phyloP scores from a whole-genome alignment of 2,113 vertebrate species.

The Dendrocopos noguchii region DNA sequence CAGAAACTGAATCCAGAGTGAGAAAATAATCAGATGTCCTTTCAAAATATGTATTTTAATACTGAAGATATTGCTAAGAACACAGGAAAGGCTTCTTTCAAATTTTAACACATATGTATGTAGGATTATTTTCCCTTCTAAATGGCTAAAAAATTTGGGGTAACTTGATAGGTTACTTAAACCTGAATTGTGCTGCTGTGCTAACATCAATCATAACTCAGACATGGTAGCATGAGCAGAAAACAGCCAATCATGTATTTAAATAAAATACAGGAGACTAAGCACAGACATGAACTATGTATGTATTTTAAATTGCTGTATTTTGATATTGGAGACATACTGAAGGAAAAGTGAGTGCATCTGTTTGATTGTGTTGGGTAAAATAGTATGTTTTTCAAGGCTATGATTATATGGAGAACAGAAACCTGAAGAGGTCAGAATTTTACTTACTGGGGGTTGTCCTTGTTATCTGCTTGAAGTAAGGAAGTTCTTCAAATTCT shows the following conservation, averaged over 20 bases:
- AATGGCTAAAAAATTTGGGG: background rate
- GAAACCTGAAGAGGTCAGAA: background rate
- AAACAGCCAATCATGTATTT: background rate
- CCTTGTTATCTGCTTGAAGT: constrained; percentile 82
- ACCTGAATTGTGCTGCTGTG: background rate
- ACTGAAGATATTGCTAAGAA: background rate
- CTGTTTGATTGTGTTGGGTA: background rate
- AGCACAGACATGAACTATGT: background rate
- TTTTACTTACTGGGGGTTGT: constrained; percentile 82
- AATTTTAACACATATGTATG: background rate
- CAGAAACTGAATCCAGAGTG: background rate
- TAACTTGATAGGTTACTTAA: background rate
- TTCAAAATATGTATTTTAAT: background rate
- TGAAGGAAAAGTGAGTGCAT: background rate
- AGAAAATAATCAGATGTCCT: background rate
- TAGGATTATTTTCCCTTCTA: background rate
- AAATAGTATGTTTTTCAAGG: background rate
- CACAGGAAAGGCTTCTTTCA: background rate
- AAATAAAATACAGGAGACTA: background rate
- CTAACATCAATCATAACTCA: background rate
- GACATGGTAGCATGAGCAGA: background rate
- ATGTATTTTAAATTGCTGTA: background rate
- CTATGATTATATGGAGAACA: background rate
- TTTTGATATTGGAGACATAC: background rate
- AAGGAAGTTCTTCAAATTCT: constrained; percentile 80